phyloP scores from a whole-genome alignment of 2,113 vertebrate species.

The Sinocyclocheilus anshuiensis region DNA sequence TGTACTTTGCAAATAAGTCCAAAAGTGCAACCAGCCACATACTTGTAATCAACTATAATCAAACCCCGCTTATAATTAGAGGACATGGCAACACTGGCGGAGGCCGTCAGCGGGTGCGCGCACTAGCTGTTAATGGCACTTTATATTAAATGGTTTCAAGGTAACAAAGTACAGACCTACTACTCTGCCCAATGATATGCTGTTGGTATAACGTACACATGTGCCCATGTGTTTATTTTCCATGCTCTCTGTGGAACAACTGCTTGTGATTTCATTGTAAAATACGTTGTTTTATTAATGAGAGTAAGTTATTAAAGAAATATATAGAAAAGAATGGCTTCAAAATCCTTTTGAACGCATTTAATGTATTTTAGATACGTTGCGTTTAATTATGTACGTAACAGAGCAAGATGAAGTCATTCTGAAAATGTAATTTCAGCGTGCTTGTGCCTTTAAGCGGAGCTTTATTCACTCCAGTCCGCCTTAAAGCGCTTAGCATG shows the following conservation, averaged over 20 bases:
- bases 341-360: too few species aligned
- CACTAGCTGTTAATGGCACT: background rate
- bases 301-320: background rate
- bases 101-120: background rate
- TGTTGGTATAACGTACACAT: background rate
- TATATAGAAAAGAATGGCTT: background rate
- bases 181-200: background rate
- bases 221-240: background rate
- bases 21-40: background rate
- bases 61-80: background rate
- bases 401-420: background rate
- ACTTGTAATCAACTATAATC: background rate
- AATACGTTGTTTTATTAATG: too few species aligned
- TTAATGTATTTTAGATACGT: background rate
- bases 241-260: background rate
- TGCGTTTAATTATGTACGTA: background rate
- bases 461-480: slow-evolving; percentile 75
- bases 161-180: background rate
- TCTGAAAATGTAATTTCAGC: background rate
- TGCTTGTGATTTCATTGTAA: background rate
- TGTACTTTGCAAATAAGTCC: too few species aligned
- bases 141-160: background rate
- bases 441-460: slow-evolving; percentile 75
- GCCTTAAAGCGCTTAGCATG: slow-evolving; percentile 83
- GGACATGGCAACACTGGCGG: slow-evolving; percentile 3